These are phyloP conservation scores for Helarctos malayanus DNA, from an alignment of 2,797 vertebrate species.

Conservation along the genomic window DNA sequence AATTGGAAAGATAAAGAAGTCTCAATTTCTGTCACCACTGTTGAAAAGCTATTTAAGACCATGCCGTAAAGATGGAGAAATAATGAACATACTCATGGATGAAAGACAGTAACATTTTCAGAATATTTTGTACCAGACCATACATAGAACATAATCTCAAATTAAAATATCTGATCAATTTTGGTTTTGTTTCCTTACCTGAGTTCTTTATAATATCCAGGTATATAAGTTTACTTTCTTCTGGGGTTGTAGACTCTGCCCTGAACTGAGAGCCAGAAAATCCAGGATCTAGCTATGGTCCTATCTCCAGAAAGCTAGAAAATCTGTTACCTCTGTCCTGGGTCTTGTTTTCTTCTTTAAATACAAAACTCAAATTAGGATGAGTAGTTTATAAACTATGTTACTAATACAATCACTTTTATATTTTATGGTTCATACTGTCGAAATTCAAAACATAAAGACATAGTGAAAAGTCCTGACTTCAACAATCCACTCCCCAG, in stretches of 20 bases:
- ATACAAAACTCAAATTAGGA: background rate
- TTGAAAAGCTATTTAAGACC: background rate
- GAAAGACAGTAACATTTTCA: background rate
- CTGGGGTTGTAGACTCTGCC: background rate
- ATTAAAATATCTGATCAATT: background rate
- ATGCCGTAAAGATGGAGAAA: background rate
- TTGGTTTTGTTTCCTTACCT: background rate
- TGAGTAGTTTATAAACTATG: background rate
- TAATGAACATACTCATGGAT: background rate
- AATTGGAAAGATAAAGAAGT: background rate
- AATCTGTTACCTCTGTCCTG: background rate
- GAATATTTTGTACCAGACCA: background rate
- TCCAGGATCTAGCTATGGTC: background rate
- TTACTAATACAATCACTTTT: background rate
- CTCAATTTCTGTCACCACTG: background rate
- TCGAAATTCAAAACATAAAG: slow-evolving; percentile 19
- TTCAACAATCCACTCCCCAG: background rate
- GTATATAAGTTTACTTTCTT: background rate
- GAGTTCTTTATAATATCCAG: background rate
- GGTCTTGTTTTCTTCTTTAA: background rate
- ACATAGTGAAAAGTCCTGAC: background rate
- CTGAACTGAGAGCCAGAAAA: background rate
- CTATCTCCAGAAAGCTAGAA: background rate
- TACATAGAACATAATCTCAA: background rate
- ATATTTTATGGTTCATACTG: background rate